Conservation (phyloP, 1,140 invertebrate genomes). For the Laodelphax striatellus region DNA sequence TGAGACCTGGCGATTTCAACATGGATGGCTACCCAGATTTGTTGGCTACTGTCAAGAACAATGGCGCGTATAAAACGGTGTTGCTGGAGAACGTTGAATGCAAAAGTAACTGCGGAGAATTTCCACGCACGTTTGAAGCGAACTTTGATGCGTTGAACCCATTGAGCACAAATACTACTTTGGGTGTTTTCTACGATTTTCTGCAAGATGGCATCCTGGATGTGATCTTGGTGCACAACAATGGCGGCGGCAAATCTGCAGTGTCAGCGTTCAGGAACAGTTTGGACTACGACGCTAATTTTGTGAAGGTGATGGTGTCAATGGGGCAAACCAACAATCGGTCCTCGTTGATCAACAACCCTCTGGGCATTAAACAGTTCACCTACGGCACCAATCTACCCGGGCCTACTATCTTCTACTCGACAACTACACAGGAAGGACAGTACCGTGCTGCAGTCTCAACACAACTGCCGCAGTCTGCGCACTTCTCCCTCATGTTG, state of each 20-base stretch:
- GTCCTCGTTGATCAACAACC: constrained; percentile 52
- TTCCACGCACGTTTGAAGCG: constrained; percentile 61
- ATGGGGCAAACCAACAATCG: constrained; percentile 65
- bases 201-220: constrained; percentile 76
- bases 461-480: constrained; percentile 84
- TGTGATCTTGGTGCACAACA: constrained; percentile 59
- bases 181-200: constrained; percentile 88
- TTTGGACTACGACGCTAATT: constrained; percentile 87
- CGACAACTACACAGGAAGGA: constrained; percentile 74
- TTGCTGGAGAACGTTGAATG: constrained; percentile 69
- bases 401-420: constrained; percentile 77
- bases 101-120: constrained; percentile 38
- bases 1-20: constrained; percentile 85
- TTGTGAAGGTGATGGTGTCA: constrained; percentile 88
- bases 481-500: constrained; percentile 81
- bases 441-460: constrained; percentile 57
- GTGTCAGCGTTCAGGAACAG: constrained; percentile 74
- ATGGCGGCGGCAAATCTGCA: constrained; percentile 30
- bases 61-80: constrained; percentile 44
- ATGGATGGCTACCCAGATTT: constrained; percentile 94
- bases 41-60: constrained; percentile 55
- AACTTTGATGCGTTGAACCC: constrained; percentile 57
- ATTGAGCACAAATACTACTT: constrained; percentile 56
- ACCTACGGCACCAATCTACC: constrained; percentile 82
- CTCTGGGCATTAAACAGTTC: constrained; percentile 56